Evolutionary conservation across 2,113 vertebrate species (phyloP), one percentile per base, ranked within the genome.

Genomic region (Stegastes partitus): DNA sequence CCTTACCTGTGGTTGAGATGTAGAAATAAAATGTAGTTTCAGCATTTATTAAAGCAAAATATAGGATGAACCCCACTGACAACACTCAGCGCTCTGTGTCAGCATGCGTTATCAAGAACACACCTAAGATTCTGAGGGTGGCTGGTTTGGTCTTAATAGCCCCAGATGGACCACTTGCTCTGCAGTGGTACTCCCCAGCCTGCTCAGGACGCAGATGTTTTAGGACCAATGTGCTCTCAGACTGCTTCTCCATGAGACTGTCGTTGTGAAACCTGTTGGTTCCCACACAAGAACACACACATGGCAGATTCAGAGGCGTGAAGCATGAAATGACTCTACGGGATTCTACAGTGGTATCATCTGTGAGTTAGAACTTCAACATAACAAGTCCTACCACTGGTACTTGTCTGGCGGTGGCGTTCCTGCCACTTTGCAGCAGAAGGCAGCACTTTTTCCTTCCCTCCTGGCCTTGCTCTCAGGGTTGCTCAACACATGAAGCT

Each of bases 131-230:
- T 26, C 85, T 93, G 10, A 99, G 96, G 12, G 82, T 94, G 68
- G 96, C 96, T 1, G 93, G 58, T 22, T 94, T 94, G 65, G 97
- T 97, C 91, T 98, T 99, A 0, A 95, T 94, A 0, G 95, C 94
- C 1, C 98, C 98, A 1, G 95, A 95, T 0, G 94, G 89, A 0
- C 95, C 96, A 88, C 94, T 97, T 56, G 97, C 98, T 87, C 95
- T 96, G 93, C 98, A 99, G 83, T 96, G 95, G 78, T 99, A 99
- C 55, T 97, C 95, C 44, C 98, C 98, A 1, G 95, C 87, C 42
- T 98, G 97, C 15, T 90, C 91, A 83, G 53, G 85, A n/a, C 66
- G 92, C 76, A 99, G 82, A 23, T 96, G 95, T 90, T 92, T 97
- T 73, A 99, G 86, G 72, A 97, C 88, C 84, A 99, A 84, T 22